Conservation (phyloP, 2,113 vertebrate species). For the Pampusana beccarii region DNA sequence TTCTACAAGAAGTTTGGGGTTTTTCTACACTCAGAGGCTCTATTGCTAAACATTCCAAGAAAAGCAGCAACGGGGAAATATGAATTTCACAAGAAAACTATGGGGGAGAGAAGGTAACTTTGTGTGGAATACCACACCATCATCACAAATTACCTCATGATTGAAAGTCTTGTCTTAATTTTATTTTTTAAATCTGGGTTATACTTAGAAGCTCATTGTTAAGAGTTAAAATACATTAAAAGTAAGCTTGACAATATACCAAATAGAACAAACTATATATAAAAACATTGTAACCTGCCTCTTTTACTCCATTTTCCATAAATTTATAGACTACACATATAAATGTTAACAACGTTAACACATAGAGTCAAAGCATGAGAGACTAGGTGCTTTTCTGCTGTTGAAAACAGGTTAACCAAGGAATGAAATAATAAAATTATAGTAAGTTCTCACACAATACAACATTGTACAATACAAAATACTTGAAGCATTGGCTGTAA, state of each 20-base stretch:
- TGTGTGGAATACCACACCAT: background rate
- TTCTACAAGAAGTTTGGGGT: background rate
- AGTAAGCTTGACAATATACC: background rate
- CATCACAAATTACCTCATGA: background rate
- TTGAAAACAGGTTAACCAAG: background rate
- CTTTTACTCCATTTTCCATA: background rate
- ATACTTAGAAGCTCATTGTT: background rate
- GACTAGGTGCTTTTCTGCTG: background rate
- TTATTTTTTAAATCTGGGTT: background rate
- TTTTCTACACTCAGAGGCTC: background rate
- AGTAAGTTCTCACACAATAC: background rate
- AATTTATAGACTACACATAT: background rate
- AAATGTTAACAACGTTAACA: background rate
- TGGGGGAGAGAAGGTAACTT: background rate
- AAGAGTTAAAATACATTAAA: background rate
- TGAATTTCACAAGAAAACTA: background rate
- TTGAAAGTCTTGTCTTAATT: background rate
- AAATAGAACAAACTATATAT: background rate
- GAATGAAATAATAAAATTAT: background rate
- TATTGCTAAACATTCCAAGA: background rate
- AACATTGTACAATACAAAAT: background rate
- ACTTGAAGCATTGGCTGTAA: background rate
- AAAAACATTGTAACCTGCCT: background rate
- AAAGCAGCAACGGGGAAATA: background rate
- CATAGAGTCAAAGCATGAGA: background rate